phyloP scores from a whole-genome alignment of 1,140 invertebrate species.

The Sinonovacula constricta region DNA sequence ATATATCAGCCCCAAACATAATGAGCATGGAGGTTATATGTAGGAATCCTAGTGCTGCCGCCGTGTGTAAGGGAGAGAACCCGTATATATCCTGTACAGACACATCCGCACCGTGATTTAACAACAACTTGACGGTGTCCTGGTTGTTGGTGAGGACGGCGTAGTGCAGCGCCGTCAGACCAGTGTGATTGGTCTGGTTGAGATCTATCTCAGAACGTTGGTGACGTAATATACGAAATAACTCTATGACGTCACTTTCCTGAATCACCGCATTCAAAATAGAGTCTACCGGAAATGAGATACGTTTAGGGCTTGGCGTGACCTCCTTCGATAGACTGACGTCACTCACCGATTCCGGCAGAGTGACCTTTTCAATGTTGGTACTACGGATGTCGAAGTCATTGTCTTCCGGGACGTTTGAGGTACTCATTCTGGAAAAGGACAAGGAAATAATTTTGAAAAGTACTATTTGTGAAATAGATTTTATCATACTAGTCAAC shows the following conservation, averaged over 20 bases:
- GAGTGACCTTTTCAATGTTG: too few species aligned
- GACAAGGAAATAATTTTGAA: too few species aligned
- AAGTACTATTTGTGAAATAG: too few species aligned
- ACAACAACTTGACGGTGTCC: slow-evolving; percentile 98
- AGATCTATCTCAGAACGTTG: slow-evolving; percentile 59
- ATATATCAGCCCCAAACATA: slow-evolving; percentile 69
- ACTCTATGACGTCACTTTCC: slow-evolving; percentile 69
- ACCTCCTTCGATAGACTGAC: too few species aligned
- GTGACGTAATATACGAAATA: slow-evolving; percentile 60
- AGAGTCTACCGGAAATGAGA: slow-evolving; percentile 71
- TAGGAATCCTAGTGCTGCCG: slow-evolving; percentile 95
- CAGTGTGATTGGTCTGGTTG: slow-evolving; percentile 69
- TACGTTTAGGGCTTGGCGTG: slow-evolving; percentile 32
- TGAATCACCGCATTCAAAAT: slow-evolving; percentile 71
- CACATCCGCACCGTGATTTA: slow-evolving; percentile 95
- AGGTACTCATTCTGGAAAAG: too few species aligned
- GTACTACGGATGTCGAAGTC: too few species aligned
- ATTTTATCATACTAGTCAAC: too few species aligned
- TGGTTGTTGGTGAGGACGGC: slow-evolving; percentile 85
- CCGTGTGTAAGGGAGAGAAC: slow-evolving; percentile 99
- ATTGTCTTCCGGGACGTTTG: too few species aligned
- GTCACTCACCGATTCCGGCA: too few species aligned
- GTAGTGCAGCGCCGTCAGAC: slow-evolving; percentile 72
- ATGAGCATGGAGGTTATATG: slow-evolving; percentile 85
- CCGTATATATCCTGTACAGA: slow-evolving; percentile 98